Base-by-base conservation (phyloP, 2,797 vertebrate genomes). In the Podarcis siculus region DNA sequence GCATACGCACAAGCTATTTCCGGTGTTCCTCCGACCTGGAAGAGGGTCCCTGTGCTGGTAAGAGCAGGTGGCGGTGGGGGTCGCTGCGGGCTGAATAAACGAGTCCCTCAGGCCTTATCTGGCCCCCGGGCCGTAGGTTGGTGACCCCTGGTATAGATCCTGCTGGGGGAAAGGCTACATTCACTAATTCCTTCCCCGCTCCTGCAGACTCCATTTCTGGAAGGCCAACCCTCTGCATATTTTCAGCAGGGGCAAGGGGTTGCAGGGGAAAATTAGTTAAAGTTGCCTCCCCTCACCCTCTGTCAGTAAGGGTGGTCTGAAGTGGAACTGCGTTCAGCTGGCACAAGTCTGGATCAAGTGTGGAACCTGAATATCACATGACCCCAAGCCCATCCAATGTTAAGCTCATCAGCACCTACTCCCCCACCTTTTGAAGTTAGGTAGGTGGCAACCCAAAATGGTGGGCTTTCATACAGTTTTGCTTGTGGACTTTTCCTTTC, bases 331-430 rank as follows among this genome's bases (percentile, higher is more conserved):
- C 35, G 9, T 23, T 79, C 32, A 79, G 64, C 39, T 23, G 23
- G 42, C 69, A 25, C 25, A 85, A 17, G n/a, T 71, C 32, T 55
- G 45, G 45, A n/a, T 39, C 15, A 23, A 80, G 7, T 27, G n/a
- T 64, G 69, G 78, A 76, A 79, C 0, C 0, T 87, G 3, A 2
- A 25, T 15, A 19, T 30, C 42, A 55, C 75, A 73, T 1, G 55
- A 75, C 49, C n/a, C 19, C 42, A 19, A 21, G 17, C 23, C 21
- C 78, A 79, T 23, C 49, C 58, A 19, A 23, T 35, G 5, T 79
- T 32, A 55, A 7, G 7, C 49, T 58, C 49, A 42, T 23, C 49
- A 35, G n/a, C 30, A 32, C 17, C 8, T 0, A 10, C n/a, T 21
- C 13, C 30, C 45, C 49, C 32, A 19, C 73, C 55, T 76, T 86